Evolutionary conservation across 2,888 invertebrate genomes (phyloP).

Genomic region (Merodon equestris): DNA sequence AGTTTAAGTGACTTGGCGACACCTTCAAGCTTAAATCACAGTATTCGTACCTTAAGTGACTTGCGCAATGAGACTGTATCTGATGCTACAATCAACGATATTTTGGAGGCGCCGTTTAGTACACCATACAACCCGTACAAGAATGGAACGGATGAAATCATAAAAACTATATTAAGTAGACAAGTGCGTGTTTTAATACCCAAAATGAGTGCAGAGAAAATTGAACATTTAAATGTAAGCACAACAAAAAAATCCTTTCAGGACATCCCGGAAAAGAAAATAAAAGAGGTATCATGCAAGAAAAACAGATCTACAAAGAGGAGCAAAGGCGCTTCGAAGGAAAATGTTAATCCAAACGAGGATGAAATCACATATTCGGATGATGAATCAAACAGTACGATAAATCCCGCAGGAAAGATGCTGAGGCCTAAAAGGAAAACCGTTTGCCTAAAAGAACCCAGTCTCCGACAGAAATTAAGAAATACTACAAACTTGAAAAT

Average conservation of each 20-base stretch:
- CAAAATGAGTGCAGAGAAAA: constrained; percentile 22
- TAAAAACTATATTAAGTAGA: too few relatives aligned
- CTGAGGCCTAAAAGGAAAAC: too few relatives aligned
- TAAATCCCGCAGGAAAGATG: not conserved
- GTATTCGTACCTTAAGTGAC: constrained; percentile 45
- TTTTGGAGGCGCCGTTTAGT: constrained; percentile 56
- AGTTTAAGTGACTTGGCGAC: too few relatives aligned
- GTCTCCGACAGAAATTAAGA: constrained; percentile 38
- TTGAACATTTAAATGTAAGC: not conserved
- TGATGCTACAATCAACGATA: constrained; percentile 46
- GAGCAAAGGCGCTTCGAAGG: constrained; percentile 14
- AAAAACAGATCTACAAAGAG: not conserved
- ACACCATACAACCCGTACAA: constrained; percentile 44
- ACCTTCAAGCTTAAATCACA: not conserved
- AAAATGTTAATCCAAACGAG: constrained; percentile 33
- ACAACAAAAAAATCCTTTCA: not conserved
- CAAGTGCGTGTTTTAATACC: constrained; percentile 47
- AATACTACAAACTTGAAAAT: constrained; percentile 48
- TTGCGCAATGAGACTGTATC: constrained; percentile 47
- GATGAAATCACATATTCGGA: constrained; percentile 39
- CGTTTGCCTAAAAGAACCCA: constrained; percentile 39
- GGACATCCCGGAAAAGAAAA: not conserved
- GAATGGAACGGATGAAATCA: not conserved
- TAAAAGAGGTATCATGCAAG: not conserved
- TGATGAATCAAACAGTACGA: constrained; percentile 14